Conservation (phyloP, 2,113 vertebrate genomes). For the Plestiodon gilberti region DNA sequence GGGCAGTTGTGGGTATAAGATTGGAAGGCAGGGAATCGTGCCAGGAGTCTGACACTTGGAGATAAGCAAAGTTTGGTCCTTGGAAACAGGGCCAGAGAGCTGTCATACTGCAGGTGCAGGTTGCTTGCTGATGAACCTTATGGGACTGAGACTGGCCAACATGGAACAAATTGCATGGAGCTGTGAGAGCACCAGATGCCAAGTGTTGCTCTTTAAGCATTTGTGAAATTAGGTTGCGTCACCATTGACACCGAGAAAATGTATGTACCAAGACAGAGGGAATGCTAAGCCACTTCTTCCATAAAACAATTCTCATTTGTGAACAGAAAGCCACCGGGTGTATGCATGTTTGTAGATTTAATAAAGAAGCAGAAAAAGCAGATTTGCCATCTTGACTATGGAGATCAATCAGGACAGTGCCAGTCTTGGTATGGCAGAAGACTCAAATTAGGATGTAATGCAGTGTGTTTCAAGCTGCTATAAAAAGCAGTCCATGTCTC, state of each 20-base stretch:
- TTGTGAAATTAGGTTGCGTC: neutral
- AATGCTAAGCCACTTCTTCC: neutral
- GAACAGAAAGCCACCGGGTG: neutral
- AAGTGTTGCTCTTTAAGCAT: neutral
- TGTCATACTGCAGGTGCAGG: neutral
- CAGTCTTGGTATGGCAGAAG: neutral
- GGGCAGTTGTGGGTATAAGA: neutral
- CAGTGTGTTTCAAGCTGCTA: neutral
- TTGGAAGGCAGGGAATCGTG: neutral
- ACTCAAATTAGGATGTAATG: neutral
- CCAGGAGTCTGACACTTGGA: neutral
- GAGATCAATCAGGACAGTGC: neutral
- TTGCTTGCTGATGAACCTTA: neutral
- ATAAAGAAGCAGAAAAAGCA: neutral
- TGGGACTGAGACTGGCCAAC: neutral
- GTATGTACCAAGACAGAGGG: neutral
- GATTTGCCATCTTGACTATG: neutral
- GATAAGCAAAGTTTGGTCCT: constrained; percentile 3
- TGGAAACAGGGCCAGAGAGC: neutral
- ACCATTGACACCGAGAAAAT: neutral
- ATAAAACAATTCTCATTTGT: neutral
- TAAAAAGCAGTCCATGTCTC: neutral
- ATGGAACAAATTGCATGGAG: neutral
- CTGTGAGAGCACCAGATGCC: neutral
- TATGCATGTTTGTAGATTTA: neutral